phyloP scores from a whole-genome alignment of 1,140 invertebrate genomes.

The Charaxes varanes region DNA sequence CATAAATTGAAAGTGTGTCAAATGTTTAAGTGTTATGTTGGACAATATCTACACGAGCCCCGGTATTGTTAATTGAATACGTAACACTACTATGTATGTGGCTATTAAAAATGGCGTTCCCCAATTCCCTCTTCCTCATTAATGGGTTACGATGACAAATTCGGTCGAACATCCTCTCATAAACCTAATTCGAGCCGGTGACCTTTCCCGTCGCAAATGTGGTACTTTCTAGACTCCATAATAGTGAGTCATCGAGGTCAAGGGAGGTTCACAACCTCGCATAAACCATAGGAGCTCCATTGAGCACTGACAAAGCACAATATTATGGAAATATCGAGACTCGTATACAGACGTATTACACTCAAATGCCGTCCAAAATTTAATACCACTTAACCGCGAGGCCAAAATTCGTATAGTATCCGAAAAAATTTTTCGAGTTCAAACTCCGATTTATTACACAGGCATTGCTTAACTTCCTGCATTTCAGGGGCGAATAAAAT shows the following conservation, averaged over 20 bases:
- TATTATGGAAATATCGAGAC: conserved; percentile 1
- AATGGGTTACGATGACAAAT: conserved; percentile 51
- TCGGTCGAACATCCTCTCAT: conserved; percentile 57
- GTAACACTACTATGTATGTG: conserved; percentile 8
- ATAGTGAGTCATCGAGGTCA: conserved; percentile 39
- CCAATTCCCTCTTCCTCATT: conserved; percentile 67
- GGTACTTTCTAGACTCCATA: conserved; percentile 28
- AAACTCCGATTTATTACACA: conserved; percentile 4
- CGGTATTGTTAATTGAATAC: too few species aligned
- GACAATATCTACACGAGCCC: too few species aligned
- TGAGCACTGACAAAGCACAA: neutral
- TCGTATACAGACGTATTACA: too few species aligned
- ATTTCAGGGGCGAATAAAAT: conserved; percentile 1
- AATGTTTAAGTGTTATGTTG: too few species aligned
- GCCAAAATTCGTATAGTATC: too few species aligned
- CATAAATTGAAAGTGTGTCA: too few species aligned
- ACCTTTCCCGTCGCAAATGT: conserved; percentile 34
- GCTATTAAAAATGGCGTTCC: conserved; percentile 19
- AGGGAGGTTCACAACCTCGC: conserved; percentile 26
- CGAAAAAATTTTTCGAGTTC: conserved; percentile 6
- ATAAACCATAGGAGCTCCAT: conserved; percentile 9
- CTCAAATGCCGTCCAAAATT: too few species aligned
- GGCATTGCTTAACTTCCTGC: conserved; percentile 10
- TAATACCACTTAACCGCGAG: too few species aligned
- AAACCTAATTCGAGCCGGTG: conserved; percentile 42